Percentiles rank a stretch among this genome's conserved stretches.
phyloP scores from a whole-genome alignment of 2,797 vertebrate species.

The Urocyon cinereoargenteus region DNA sequence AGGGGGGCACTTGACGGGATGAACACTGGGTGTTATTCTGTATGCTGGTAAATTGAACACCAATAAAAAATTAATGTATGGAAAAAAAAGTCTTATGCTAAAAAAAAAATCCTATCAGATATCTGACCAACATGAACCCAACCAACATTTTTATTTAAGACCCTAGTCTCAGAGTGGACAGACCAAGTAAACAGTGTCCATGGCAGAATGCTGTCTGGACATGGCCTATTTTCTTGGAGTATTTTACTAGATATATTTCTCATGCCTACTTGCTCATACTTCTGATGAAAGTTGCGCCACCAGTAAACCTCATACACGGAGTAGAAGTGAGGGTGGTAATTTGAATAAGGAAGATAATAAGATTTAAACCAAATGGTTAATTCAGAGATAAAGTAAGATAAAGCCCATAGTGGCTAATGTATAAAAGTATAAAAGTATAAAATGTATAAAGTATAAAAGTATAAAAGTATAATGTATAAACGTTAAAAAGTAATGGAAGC shows the following conservation, averaged over 20 bases:
- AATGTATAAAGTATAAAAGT: too few relatives aligned
- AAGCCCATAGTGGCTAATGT: background rate
- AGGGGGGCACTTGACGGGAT: too few relatives aligned
- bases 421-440: too few relatives aligned
- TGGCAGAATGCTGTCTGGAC: background rate
- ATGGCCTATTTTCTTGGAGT: background rate
- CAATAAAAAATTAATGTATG: too few relatives aligned
- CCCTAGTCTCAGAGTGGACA: background rate
- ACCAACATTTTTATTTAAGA: background rate
- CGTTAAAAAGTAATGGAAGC: background rate
- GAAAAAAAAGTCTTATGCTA: too few relatives aligned
- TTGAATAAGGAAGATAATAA: background rate
- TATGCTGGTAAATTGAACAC: too few relatives aligned
- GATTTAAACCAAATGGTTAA: background rate
- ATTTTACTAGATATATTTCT: background rate
- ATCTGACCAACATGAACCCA: constrained; percentile 36
- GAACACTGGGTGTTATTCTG: too few relatives aligned
- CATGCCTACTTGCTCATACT: background rate
- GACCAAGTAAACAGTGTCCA: background rate
- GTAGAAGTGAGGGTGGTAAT: background rate
- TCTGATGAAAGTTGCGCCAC: background rate
- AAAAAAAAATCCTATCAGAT: constrained; percentile 62
- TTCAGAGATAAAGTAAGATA: constrained; percentile 30
- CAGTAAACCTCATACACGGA: background rate
- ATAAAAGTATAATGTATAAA: too few relatives aligned